phyloP scores from a whole-genome alignment of 2,888 invertebrate species.

The Meganola albula region DNA sequence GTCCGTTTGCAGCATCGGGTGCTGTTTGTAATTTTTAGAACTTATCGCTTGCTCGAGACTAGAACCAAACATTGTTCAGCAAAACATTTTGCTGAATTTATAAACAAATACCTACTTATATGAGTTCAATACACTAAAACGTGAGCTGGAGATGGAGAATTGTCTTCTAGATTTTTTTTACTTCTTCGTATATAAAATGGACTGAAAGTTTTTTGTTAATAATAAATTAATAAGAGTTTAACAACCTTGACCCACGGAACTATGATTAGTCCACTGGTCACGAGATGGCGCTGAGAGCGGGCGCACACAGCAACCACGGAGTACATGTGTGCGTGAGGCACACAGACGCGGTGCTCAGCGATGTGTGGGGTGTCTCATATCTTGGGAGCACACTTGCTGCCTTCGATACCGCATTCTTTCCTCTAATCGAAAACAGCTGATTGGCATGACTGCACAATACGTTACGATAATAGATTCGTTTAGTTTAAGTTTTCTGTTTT shows the following conservation, averaged over 20 bases:
- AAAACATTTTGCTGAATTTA: slow-evolving; percentile 62
- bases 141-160: slow-evolving; percentile 22
- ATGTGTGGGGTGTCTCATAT: slow-evolving; percentile 46
- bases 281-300: slow-evolving; percentile 56
- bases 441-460: slow-evolving; percentile 41
- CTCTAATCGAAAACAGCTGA: slow-evolving; percentile 44
- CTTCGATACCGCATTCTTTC: slow-evolving; percentile 42
- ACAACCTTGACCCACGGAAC: slow-evolving; percentile 67
- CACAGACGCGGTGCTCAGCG: slow-evolving; percentile 32
- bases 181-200: neutral
- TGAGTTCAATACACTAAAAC: slow-evolving; percentile 29
- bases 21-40: slow-evolving; percentile 66
- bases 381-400: slow-evolving; percentile 40
- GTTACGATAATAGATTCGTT: slow-evolving; percentile 22
- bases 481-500: too few species aligned
- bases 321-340: slow-evolving; percentile 28
- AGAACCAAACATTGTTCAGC: slow-evolving; percentile 48
- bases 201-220: slow-evolving; percentile 58
- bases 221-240: slow-evolving; percentile 64
- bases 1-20: slow-evolving; percentile 41
- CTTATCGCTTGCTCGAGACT: slow-evolving; percentile 53
- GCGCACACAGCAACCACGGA: slow-evolving; percentile 42
- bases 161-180: slow-evolving; percentile 7
- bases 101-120: slow-evolving; percentile 47
- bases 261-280: slow-evolving; percentile 44